Evolutionary conservation across 1,140 invertebrate genomes (phyloP), one percentile per base, ranked within the genome.

Genomic region (Pseudomyrmex gracilis): DNA sequence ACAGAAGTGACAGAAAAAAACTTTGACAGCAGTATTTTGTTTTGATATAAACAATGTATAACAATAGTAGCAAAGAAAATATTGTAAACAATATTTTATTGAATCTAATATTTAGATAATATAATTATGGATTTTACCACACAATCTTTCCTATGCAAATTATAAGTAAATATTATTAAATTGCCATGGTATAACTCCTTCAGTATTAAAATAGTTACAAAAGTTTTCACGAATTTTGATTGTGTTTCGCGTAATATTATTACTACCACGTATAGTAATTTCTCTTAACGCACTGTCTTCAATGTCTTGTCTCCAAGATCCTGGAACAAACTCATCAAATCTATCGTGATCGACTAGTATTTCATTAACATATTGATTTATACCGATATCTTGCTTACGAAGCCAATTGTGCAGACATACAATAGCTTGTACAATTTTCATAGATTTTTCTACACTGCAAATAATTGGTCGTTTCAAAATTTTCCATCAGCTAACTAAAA

Each of bases 341-440:
- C 2, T 47, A 67, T 67, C 7, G 45, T 67, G 43, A 49, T 67
- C 45, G 22, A 67, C 4, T 10, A 13, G 17, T 57, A 17, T 10
- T 58, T 58, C 8, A 58, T 58, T 8, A 57, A 20, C 17, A 49
- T 47, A 66, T 49, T 49, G 17, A 1, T 47, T 66, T 66, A 47
- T 5, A 20, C 17, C 64, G 64, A 66, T 66, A 49, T 66, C 64
- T 66, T 51, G 47, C 2, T 12, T 51, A 12, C 67, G 49, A 70
- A 70, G 49, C 47, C 22, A 70, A 3, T 70, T 70, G 5, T 70
- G 67, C 3, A 70, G 9, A 70, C 67, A 70, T 34, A 55, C 9
- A 53, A 55, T 51, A 22, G 57, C 57, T 60, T 60, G 17, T 22
- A 60, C 2, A 12, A 60, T 60, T 60, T 22, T 22, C 17, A 60